phyloP scores from a whole-genome alignment of 1,140 invertebrate species.

The Bicyclus anynana region DNA sequence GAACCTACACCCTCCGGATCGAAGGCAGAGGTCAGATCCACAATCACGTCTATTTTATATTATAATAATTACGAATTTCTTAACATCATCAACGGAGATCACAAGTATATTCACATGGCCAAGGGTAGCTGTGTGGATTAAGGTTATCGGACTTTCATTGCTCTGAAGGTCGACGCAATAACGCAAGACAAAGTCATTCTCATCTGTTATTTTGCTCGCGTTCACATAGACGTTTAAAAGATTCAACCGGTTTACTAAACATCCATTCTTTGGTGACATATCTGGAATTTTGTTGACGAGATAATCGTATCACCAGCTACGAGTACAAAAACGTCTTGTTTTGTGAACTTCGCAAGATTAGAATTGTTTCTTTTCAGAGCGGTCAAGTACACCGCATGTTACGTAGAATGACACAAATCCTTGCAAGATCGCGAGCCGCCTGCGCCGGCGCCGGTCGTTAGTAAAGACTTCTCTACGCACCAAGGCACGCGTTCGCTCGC shows the following conservation, averaged over 20 bases:
- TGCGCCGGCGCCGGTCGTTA: slow-evolving; percentile 16
- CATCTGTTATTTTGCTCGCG: not conserved
- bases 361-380: slow-evolving; percentile 27
- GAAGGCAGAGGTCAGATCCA: too few species aligned
- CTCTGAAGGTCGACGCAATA: slow-evolving; percentile 14
- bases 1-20: too few species aligned
- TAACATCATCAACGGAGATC: too few species aligned
- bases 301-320: not conserved
- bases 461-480: slow-evolving; percentile 30
- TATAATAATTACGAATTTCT: too few species aligned
- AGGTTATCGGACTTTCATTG: slow-evolving; percentile 20
- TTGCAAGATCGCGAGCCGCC: slow-evolving; percentile 31
- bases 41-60: too few species aligned
- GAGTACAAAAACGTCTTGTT: slow-evolving; percentile 7
- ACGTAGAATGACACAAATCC: slow-evolving; percentile 48
- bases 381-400: slow-evolving; percentile 46
- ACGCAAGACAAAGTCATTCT: not conserved
- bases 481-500: slow-evolving; percentile 34
- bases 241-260: not conserved
- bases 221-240: not conserved
- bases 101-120: not conserved
- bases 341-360: slow-evolving; percentile 27
- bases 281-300: not conserved
- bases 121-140: not conserved
- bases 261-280: not conserved